Conservation (phyloP, 2,113 vertebrate genomes). For the Arvicanthis niloticus region DNA sequence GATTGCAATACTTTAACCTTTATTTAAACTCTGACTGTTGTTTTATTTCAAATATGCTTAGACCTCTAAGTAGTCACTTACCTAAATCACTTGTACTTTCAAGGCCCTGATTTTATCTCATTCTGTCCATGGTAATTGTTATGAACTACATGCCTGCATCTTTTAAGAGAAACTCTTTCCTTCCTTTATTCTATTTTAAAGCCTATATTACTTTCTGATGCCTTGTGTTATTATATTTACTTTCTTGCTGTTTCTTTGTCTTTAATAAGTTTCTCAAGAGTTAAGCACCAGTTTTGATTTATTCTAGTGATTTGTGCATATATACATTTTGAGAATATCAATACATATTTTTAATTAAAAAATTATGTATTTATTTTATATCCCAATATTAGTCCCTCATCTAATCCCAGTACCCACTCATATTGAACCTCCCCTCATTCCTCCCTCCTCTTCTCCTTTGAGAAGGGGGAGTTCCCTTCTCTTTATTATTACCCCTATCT, state of each 20-base stretch:
- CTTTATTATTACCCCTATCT: too few species aligned
- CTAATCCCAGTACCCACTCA: too few species aligned
- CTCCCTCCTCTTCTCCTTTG: too few species aligned
- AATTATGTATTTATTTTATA: too few species aligned
- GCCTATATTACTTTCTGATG: neutral
- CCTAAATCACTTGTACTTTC: neutral
- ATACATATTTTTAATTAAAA: too few species aligned
- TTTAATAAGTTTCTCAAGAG: neutral
- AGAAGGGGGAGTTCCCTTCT: too few species aligned
- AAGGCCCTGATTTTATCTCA: neutral
- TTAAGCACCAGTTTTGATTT: neutral
- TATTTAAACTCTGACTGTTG: neutral
- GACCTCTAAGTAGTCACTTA: neutral
- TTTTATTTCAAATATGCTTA: neutral
- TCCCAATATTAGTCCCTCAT: too few species aligned
- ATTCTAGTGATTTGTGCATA: neutral
- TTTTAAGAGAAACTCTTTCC: neutral
- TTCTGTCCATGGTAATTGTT: neutral
- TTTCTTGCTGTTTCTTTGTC: neutral
- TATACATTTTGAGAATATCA: neutral
- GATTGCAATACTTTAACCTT: neutral
- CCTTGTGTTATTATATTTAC: neutral
- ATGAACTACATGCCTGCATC: neutral
- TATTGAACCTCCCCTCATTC: too few species aligned
- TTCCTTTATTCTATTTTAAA: neutral